Evolutionary conservation across 2,888 invertebrate species (phyloP).

Genomic region (Amphimallon solstitiale): DNA sequence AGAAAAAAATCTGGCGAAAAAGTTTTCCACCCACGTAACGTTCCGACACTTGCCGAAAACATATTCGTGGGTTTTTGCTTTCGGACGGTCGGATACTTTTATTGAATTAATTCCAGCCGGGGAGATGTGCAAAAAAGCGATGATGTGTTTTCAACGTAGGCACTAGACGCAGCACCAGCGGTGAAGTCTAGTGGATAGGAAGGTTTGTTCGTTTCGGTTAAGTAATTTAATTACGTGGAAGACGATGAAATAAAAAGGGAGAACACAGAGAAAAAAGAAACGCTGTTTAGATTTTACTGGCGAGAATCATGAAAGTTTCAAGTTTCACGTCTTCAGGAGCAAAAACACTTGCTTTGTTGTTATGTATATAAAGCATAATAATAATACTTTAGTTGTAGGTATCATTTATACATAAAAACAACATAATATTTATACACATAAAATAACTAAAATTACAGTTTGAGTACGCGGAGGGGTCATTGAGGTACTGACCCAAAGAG

Average conservation of each 20-base stretch:
- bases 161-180: background rate
- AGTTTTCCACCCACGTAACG: constrained; percentile 12
- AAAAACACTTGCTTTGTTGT: no score
- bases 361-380: no score
- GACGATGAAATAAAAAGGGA: background rate
- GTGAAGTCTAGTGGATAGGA: background rate
- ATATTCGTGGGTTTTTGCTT: constrained; percentile 9
- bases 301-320: no score
- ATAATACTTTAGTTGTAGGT: no score
- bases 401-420: no score
- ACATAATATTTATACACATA: no score
- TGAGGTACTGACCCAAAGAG: no score
- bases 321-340: no score
- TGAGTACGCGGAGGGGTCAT: no score
- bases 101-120: constrained; percentile 13
- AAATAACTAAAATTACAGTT: no score
- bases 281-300: no score
- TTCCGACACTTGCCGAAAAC: background rate
- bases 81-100: constrained; percentile 10
- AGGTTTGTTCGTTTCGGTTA: background rate
- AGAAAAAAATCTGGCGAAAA: constrained; percentile 15
- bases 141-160: background rate
- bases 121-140: background rate
- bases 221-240: constrained; percentile 6
- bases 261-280: background rate